Percentiles rank a stretch among this genome's conserved stretches.
phyloP scores from a whole-genome alignment of 2,797 vertebrate genomes.

The Lacerta bilineata region DNA sequence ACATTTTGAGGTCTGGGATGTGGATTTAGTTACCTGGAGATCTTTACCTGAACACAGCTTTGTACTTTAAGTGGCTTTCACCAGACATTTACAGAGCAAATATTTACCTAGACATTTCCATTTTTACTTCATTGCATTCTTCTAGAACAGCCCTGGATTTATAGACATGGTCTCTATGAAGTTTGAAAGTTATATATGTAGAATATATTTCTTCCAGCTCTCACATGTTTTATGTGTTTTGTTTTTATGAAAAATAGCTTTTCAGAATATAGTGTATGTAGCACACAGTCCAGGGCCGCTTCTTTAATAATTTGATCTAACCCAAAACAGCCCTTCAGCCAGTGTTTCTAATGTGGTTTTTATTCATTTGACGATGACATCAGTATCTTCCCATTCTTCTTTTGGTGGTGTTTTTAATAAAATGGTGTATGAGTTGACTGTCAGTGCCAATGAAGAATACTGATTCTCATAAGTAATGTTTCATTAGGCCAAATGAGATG shows the following conservation, averaged over 20 bases:
- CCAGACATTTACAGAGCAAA: not conserved
- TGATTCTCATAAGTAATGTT: conserved; percentile 70
- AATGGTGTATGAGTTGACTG: conserved; percentile 65
- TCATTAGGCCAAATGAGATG: conserved; percentile 67
- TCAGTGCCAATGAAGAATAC: conserved; percentile 65
- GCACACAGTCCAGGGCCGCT: conserved; percentile 69
- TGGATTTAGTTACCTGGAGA: not conserved
- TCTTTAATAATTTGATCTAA: conserved; percentile 73
- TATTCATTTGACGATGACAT: conserved; percentile 87
- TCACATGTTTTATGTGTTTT: conserved; percentile 66
- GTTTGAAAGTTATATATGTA: conserved; percentile 56
- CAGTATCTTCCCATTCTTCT: conserved; percentile 85
- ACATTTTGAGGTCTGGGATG: not conserved
- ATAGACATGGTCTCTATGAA: conserved; percentile 64
- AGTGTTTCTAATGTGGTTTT: conserved; percentile 87
- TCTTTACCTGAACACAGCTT: not conserved
- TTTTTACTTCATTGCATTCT: conserved; percentile 8
- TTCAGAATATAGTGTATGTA: conserved; percentile 64
- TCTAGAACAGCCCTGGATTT: not conserved
- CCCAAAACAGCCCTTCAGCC: conserved; percentile 80
- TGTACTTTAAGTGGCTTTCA: not conserved
- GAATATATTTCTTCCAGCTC: conserved; percentile 54
- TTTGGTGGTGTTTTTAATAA: conserved; percentile 67
- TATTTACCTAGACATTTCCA: not conserved
- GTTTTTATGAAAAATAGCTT: conserved; percentile 70